Percentiles rank a stretch among this genome's conserved stretches.
These are phyloP conservation scores for Tamandua tetradactyla DNA, from an alignment of 2,797 vertebrate species.

Conservation along the genomic window DNA sequence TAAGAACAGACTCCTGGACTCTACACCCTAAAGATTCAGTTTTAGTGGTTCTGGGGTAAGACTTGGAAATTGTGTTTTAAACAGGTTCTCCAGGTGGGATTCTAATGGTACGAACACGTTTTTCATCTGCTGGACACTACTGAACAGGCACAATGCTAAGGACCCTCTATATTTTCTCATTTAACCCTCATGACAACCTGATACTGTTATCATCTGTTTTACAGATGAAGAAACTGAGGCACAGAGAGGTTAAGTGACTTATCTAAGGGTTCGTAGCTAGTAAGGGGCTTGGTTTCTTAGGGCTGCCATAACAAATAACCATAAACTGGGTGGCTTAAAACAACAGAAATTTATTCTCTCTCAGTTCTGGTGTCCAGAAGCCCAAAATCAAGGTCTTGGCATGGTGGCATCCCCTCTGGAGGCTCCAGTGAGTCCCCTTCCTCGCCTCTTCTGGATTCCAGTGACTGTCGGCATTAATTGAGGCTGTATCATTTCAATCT, in stretches of 20 bases:
- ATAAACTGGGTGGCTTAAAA: background rate
- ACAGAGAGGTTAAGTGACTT: background rate
- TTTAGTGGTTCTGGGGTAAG: background rate
- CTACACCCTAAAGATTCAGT: background rate
- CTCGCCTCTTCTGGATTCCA: background rate
- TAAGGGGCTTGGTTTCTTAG: background rate
- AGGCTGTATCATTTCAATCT: background rate
- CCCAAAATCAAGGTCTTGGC: background rate
- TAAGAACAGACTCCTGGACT: background rate
- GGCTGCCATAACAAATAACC: background rate
- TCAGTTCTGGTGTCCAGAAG: background rate
- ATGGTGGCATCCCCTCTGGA: background rate
- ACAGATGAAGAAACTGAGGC: conserved; percentile 1
- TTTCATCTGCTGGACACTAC: background rate
- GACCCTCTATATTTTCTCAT: background rate
- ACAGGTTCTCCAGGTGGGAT: background rate
- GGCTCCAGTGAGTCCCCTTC: background rate
- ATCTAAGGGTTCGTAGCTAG: background rate
- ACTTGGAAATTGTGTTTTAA: background rate
- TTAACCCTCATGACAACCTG: background rate
- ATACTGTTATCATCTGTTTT: background rate
- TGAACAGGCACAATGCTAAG: background rate
- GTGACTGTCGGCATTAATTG: background rate
- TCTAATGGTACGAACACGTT: background rate
- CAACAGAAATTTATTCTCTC: background rate